Evolutionary conservation across 1,140 invertebrate genomes (phyloP).

Genomic region (Mercenaria mercenaria): DNA sequence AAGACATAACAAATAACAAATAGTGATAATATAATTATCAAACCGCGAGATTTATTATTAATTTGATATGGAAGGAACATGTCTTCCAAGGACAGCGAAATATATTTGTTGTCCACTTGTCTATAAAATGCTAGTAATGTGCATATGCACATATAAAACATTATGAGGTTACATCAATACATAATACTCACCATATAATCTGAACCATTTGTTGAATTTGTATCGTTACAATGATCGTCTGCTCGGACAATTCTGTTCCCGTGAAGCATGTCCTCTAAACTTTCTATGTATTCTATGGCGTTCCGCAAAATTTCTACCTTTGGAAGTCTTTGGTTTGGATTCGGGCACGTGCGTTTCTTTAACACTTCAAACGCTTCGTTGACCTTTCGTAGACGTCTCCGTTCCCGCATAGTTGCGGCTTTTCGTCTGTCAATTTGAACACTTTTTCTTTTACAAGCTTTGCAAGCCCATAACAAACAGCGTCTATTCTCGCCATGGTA

Average conservation of each 20-base stretch:
- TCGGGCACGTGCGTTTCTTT: constrained; percentile 96
- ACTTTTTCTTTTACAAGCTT: constrained; percentile 97
- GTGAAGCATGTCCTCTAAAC: constrained; percentile 90
- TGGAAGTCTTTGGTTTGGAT: constrained; percentile 97
- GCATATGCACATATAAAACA: too few relatives aligned
- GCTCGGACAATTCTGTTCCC: constrained; percentile 78
- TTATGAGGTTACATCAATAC: too few relatives aligned
- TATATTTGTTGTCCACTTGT: too few relatives aligned
- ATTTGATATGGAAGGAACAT: too few relatives aligned
- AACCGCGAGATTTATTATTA: neutral
- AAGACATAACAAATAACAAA: constrained; percentile 12
- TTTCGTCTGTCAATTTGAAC: constrained; percentile 97
- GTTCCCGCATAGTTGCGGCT: constrained; percentile 97
- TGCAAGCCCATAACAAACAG: constrained; percentile 98
- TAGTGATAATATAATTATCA: neutral
- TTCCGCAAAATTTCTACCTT: constrained; percentile 99
- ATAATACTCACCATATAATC: constrained; percentile 82
- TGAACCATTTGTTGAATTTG: constrained; percentile 80
- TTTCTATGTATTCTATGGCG: constrained; percentile 99
- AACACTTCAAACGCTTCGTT: constrained; percentile 99
- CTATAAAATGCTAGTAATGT: too few relatives aligned
- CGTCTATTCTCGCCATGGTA: constrained; percentile 87
- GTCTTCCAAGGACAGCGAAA: too few relatives aligned
- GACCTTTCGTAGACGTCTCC: constrained; percentile 96
- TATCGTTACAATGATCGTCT: constrained; percentile 77